Evolutionary conservation across 2,888 invertebrate genomes (phyloP).

Genomic region (Sericinus montela): DNA sequence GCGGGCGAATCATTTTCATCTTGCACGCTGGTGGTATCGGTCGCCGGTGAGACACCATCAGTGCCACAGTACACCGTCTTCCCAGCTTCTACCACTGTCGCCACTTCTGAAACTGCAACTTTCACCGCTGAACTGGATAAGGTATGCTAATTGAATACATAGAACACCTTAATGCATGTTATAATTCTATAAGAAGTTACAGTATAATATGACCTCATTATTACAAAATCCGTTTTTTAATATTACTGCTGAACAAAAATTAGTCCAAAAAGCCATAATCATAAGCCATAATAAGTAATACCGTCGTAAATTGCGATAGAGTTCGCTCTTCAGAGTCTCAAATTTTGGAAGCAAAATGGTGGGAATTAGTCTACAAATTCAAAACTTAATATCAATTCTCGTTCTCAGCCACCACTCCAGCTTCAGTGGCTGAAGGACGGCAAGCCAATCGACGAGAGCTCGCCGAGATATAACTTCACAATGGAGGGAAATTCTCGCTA

Average conservation of each 20-base stretch:
- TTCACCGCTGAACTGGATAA: constrained; percentile 90
- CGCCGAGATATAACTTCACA: constrained; percentile 88
- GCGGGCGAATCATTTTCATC: constrained; percentile 96
- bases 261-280: no score
- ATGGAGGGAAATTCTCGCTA: constrained; percentile 88
- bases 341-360: no score
- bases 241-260: no score
- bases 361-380: no score
- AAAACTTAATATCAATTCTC: neutral
- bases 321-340: no score
- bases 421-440: constrained; percentile 95
- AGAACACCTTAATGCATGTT: no score
- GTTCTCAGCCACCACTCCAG: constrained; percentile 79
- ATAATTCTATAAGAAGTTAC: no score
- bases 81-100: constrained; percentile 92
- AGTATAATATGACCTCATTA: no score
- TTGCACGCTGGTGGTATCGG: constrained; percentile 91
- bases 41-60: constrained; percentile 91
- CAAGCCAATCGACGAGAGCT: constrained; percentile 89
- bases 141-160: constrained; percentile 40
- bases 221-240: no score
- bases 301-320: no score
- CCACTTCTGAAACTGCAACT: constrained; percentile 87
- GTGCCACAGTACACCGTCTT: constrained; percentile 92
- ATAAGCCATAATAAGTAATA: no score